Base-by-base conservation (phyloP, 2,113 vertebrate genomes). In the Gorsachius goisagi region DNA sequence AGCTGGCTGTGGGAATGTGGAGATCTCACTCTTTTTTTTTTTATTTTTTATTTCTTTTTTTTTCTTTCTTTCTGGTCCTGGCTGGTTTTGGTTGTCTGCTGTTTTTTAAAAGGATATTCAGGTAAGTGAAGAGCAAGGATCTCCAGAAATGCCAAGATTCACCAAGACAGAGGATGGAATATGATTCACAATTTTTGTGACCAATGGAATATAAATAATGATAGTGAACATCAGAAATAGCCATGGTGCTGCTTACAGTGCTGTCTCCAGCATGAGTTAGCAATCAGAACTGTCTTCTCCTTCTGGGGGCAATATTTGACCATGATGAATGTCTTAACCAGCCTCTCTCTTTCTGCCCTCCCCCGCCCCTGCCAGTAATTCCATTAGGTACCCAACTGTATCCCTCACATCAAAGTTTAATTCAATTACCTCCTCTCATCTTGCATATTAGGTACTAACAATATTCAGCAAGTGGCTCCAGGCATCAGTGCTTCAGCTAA, bases 371-470 rank as follows among this genome's bases (percentile, higher is more conserved):
- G 16, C 20, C 56, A n/a, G 35, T 96, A 95, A 96, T 95, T 94
- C 85, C 41, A 88, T 96, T 93, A 91, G 78, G 50, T 89, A 91
- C 41, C 75, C 85, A 67, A 69, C 89, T 69, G 89, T 64, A 95
- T 94, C 67, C n/a, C 33, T 97, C 85, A 88, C 1, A 5, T 93
- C 89, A 77, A 73, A 76, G 55, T 50, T 85, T 95, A 96, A 96
- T 93, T 86, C 59, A 82, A 94, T 96, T 90, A 87, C 50, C 35
- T 79, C 75, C 82, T 88, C 81, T 94, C 93, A 76, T 94, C 82
- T 83, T 85, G 75, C 60, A 35, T 85, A 76, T 96, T 83, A 91
- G 82, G 45, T 59, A 94, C 74, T 93, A 90, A 83, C 82, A 74
- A 59, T 66, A 90, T 69, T 73, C 69, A 91, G 74, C 82, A 91